Evolutionary conservation across 2,113 vertebrate species (phyloP), one percentile per base, ranked within the genome.

Genomic region (Oncorhynchus tshawytscha): DNA sequence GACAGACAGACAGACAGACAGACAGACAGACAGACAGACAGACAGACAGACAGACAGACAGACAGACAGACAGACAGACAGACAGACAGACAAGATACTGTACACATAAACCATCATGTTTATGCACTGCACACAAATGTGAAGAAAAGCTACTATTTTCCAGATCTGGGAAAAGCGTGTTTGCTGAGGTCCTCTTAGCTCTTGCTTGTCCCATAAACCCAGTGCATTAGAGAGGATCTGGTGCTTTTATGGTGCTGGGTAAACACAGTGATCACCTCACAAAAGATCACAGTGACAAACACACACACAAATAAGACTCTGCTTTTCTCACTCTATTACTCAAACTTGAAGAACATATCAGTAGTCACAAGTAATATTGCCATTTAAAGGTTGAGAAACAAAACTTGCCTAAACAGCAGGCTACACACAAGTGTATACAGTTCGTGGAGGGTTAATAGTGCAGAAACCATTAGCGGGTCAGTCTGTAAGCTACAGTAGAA

Each of bases 401-500:
- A 72, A 81, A 88, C 82, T 22, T 62, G 59, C n/a, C n/a, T n/a
- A 62, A n/a, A n/a, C 15, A 51, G 64, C 72, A 73, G 71, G 72
- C 74, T 76, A 81, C 73, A 73, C 76, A 82, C 76, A 90, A 84
- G 84, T 85, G 20, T 81, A 80, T 85, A 86, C 72, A 86, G 82
- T 77, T 70, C 54, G 59, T 85, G 64, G 85, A 86, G 77, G 81
- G 71, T 86, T 88, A 86, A 77, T 91, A 91, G 91, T 93, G 91
- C 87, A 91, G 87, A 90, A 78, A 86, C 78, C 75, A 84, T 51
- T 80, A 78, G 76, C 72, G 75, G 77, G 78, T 88, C 86, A 89
- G 86, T 91, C 75, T 80, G 86, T 83, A 82, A 86, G 88, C 90
- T 92, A 92, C 90, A 90, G 86, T 83, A 72, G 88, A 78, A 79